Evolutionary conservation across 2,113 vertebrate species (phyloP), one percentile per base, ranked within the genome.

Genomic region (human): DNA sequence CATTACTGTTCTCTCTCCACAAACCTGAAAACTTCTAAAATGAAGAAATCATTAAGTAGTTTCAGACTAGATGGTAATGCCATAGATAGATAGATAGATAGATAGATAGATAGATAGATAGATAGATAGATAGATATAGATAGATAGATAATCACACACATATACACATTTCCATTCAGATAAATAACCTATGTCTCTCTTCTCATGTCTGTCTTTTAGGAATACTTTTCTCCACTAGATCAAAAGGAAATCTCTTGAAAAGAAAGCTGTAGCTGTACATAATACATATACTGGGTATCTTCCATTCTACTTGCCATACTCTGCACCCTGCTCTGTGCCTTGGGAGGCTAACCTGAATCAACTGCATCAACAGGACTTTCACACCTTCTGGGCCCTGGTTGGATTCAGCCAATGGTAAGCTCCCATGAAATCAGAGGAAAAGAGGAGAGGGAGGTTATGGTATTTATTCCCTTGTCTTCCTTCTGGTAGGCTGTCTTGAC

Each of bases 11-110:
- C 70, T 64, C 27, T 43, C 40, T 52, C 38, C 32, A 14, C 40
- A 93, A 93, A 52, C 70, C 70, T 66, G 57, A 93, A 86, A 66
- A 64, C 40, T 85, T 78, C n/a, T 61, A 17, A 93, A 93, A 86
- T 73, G 12, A 85, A 84, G 2, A 92, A 76, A 76, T 66, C 6
- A 68, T 59, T 45, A 72, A 80, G 30, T 52, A 27, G 14, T 45
- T 27, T 92, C 35, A 43, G 52, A 87, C 48, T 64, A 95, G 4
- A 59, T 50, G 61, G 38, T 20, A 35, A 80, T 52, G 23, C 22
- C 72, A 22, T 8, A 25, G 59, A 61, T 30, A 64, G 59, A 25
- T 12, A 61, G 59, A 61, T 27, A 25, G 61, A 20, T 23, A 18
- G 61, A 64, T 30, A 64, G 61, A 14, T 17, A 25, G 59, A 13